A percentile compares a stretch with the other conserved stretches of the same genome.
phyloP scores from a whole-genome alignment of 1,140 invertebrate species.

The Zaprionus lachaisei region DNA sequence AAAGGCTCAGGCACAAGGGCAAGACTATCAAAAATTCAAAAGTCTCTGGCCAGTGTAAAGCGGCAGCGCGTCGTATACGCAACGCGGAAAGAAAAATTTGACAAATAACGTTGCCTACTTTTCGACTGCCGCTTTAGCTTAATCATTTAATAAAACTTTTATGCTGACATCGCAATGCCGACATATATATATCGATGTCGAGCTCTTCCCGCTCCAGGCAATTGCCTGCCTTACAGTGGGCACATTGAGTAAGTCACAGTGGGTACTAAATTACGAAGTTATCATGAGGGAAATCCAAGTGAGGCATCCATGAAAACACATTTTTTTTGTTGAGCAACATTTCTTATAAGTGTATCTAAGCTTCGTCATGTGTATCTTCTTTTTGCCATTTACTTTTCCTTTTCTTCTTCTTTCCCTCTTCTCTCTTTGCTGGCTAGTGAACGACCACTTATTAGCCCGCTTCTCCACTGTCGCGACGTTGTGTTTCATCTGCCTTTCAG shows the following conservation, averaged over 20 bases:
- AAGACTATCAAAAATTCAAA: conserved; percentile 79
- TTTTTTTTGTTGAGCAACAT: not conserved
- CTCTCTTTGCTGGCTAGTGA: conserved; percentile 33
- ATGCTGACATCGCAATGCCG: conserved; percentile 63
- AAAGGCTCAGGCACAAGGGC: conserved; percentile 61
- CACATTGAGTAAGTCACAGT: conserved; percentile 53
- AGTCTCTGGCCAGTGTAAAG: conserved; percentile 38
- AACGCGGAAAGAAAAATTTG: conserved; percentile 51
- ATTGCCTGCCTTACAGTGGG: conserved; percentile 42
- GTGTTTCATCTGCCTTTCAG: conserved; percentile 29
- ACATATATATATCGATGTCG: conserved; percentile 41
- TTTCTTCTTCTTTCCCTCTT: conserved; percentile 3
- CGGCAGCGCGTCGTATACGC: conserved; percentile 16
- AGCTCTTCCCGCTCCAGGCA: conserved; percentile 15
- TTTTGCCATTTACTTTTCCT: conserved; percentile 6
- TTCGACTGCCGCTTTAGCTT: conserved; percentile 65
- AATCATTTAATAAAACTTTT: conserved; percentile 82
- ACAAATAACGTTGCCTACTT: conserved; percentile 73
- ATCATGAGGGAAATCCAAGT: not conserved
- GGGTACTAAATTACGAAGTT: conserved; percentile 17
- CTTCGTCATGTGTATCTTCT: conserved; percentile 18
- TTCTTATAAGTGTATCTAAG: not conserved
- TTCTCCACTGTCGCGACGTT: conserved; percentile 22
- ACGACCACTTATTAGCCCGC: conserved; percentile 70
- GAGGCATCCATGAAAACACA: not conserved